Evolutionary conservation across 2,113 vertebrate genomes (phyloP), one percentile per base, ranked within the genome.

Genomic region (Oryzias curvinotus): DNA sequence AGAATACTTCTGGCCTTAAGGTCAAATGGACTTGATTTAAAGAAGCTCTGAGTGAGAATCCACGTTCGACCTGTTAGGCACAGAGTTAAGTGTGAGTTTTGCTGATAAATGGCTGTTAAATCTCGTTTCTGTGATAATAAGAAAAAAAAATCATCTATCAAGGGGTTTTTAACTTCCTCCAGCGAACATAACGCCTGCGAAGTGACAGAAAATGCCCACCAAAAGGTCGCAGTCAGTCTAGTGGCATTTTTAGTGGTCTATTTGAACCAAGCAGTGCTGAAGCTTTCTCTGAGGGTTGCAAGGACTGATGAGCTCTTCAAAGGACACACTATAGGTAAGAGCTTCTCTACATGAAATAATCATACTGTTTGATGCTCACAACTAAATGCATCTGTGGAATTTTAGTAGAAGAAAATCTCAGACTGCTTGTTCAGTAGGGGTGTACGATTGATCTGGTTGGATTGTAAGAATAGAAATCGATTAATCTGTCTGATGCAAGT

Each of bases 191-290:
- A 56, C 10, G 21, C 15, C 52, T 45, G 42, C 60, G 44, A 65
- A 72, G 73, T 71, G 56, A 70, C 42, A 74, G 57, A 65, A 67
- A 70, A 63, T 47, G 36, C 47, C 41, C 23, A 3, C 25, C 57
- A n/a, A 54, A 77, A 72, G 66, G 78, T 80, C 59, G 76, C 23
- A 18, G 44, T 56, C 17, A 54, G 17, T 55, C 59, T 65, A 68
- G 64, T 72, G 58, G 30, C 45, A 51, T 75, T 19, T 36, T 26
- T 25, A 48, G n/a, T 8, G 47, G 12, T n/a, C 3, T n/a, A 48
- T 18, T 36, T 36, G 8, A 10, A 45, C 19, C 47, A 19, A 48
- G 19, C 47, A 19, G 47, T 18, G 19, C 47, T 48, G 19, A 48
- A 7, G 15, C 7, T n/a, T 10, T 48, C 47, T 48, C 47, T 48